phyloP scores from a whole-genome alignment of 2,113 vertebrate genomes.

The Leuciscus idus region DNA sequence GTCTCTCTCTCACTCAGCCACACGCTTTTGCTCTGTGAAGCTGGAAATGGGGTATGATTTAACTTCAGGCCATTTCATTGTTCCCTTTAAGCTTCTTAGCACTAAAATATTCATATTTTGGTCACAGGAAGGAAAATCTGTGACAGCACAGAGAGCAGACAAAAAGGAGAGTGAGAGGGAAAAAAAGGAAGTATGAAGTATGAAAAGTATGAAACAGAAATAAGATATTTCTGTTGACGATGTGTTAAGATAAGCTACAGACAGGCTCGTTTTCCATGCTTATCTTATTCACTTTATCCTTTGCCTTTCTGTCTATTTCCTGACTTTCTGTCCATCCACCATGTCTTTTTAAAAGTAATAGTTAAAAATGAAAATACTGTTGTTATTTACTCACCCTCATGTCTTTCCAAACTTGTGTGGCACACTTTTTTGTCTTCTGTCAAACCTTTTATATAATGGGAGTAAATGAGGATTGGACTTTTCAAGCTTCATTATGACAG shows the following conservation, averaged over 20 bases:
- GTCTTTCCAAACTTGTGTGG: conserved; percentile 23
- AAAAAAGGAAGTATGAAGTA: not conserved
- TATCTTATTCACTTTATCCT: conserved; percentile 50
- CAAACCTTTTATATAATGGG: not conserved
- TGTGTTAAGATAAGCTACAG: conserved; percentile 60
- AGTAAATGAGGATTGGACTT: not conserved
- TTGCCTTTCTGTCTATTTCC: conserved; percentile 35
- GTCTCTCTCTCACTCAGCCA: conserved; percentile 30
- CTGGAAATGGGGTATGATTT: conserved; percentile 77
- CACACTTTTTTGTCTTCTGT: not conserved
- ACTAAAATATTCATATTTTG: conserved; percentile 81
- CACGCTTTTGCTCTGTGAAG: conserved; percentile 62
- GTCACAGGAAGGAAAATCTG: conserved; percentile 68
- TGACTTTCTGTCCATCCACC: not conserved
- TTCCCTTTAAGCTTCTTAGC: conserved; percentile 81
- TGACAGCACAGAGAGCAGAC: conserved; percentile 60
- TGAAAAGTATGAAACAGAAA: conserved; percentile 27
- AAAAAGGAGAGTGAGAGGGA: conserved; percentile 36
- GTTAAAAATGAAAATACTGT: conserved; percentile 53
- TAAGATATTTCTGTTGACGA: conserved; percentile 61
- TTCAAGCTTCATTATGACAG: not conserved
- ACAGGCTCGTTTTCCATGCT: conserved; percentile 42
- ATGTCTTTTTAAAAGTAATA: conserved; percentile 50
- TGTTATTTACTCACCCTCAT: conserved; percentile 42
- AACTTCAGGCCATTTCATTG: conserved; percentile 79